These are phyloP conservation scores for Cynopterus sphinx DNA, from an alignment of 2,797 vertebrate genomes.

Conservation along the genomic window DNA sequence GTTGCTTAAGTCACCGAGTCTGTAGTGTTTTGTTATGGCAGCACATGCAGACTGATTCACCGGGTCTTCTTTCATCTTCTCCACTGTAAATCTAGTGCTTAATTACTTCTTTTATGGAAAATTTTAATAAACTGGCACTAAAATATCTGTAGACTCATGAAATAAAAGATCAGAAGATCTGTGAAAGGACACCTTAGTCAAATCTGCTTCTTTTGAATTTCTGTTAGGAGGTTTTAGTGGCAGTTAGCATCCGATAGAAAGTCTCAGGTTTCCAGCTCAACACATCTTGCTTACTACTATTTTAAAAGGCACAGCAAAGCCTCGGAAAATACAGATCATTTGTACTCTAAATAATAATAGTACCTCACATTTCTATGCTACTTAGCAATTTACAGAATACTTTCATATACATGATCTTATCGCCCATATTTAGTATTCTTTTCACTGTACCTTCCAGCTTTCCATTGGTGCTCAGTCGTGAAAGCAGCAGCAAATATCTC, in stretches of 20 bases:
- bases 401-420: not conserved
- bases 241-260: not conserved
- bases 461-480: not conserved
- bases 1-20: not conserved
- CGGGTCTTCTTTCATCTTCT: not conserved
- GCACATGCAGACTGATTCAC: rapidly evolving
- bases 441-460: not conserved
- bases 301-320: not conserved
- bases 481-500: not conserved
- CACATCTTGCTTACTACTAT: not conserved
- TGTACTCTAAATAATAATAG: not conserved
- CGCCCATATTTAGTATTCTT: not conserved
- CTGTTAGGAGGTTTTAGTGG: not conserved
- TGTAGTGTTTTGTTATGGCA: not conserved
- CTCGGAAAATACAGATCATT: not conserved
- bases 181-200: not conserved
- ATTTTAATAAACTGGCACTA: not conserved
- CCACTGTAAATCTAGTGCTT: not conserved
- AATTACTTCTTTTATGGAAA: not conserved
- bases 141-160: not conserved
- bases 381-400: not conserved
- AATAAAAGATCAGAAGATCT: not conserved
- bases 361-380: not conserved
- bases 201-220: not conserved
- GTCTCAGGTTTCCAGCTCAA: not conserved